phyloP scores from a whole-genome alignment of 2,113 vertebrate genomes.

The Uria aalge region DNA sequence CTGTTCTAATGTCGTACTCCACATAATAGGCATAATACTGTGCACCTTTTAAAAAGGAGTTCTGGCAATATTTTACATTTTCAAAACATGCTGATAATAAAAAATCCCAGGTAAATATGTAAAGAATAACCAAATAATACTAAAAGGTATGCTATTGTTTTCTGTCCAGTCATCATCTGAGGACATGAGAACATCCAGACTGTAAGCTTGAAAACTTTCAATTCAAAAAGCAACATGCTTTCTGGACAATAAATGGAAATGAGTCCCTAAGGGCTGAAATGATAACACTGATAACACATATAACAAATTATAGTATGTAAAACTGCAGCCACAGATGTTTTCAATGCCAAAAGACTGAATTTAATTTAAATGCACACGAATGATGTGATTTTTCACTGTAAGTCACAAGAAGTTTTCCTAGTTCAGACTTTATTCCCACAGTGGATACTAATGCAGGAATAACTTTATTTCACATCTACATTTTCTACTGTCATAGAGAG shows the following conservation, averaged over 20 bases:
- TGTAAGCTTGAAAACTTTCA: not conserved
- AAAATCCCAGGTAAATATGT: not conserved
- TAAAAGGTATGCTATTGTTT: not conserved
- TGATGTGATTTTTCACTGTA: not conserved
- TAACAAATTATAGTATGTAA: not conserved
- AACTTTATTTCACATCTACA: not conserved
- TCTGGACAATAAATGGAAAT: not conserved
- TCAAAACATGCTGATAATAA: not conserved
- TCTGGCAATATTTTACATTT: not conserved
- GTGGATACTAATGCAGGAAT: not conserved
- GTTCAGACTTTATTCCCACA: not conserved
- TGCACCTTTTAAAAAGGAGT: not conserved
- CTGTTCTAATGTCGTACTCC: not conserved
- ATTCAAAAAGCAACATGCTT: not conserved
- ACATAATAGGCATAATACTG: not conserved
- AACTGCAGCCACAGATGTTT: not conserved
- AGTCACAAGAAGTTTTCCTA: not conserved
- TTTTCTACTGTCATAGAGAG: not conserved
- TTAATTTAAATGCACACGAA: not conserved
- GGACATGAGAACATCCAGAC: not conserved
- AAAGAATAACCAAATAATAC: not conserved
- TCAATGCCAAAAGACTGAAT: not conserved
- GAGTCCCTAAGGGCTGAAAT: not conserved
- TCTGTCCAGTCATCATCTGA: not conserved
- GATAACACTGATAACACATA: not conserved